A percentile compares a stretch with the other conserved stretches of the same genome.
Evolutionary conservation across 2,888 invertebrate genomes (phyloP).

Genomic region (Apantesis nais): DNA sequence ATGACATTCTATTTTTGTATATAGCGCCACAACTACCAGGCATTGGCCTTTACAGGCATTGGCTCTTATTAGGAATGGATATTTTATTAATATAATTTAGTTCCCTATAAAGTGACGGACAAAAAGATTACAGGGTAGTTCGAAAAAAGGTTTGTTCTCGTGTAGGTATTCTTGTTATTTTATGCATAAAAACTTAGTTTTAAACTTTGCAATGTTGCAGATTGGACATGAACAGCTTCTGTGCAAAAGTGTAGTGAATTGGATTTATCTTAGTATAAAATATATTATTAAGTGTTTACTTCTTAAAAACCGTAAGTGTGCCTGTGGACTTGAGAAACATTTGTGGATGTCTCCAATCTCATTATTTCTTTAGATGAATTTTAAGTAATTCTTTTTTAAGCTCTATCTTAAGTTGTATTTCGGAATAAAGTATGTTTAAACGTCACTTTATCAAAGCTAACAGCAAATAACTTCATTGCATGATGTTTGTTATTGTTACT

Average conservation of each 20-base stretch:
- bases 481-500: no score
- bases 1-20: slow-evolving; percentile 25
- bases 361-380: no score
- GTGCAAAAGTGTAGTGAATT: background rate
- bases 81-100: background rate
- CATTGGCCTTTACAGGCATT: slow-evolving; percentile 10
- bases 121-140: background rate
- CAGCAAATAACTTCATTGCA: no score
- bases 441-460: no score
- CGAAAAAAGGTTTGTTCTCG: background rate
- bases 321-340: no score
- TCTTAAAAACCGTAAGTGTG: no score
- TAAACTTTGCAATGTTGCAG: background rate
- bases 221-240: background rate
- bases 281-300: no score
- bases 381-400: no score
- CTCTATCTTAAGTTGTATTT: no score
- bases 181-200: background rate
- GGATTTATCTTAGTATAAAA: no score
- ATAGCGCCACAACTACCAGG: slow-evolving; percentile 24
- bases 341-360: no score
- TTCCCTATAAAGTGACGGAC: background rate
- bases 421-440: no score
- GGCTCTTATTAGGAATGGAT: slow-evolving; percentile 10
- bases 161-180: background rate